Conservation (phyloP, 1,140 invertebrate species). For the Nasonia vitripennis region DNA sequence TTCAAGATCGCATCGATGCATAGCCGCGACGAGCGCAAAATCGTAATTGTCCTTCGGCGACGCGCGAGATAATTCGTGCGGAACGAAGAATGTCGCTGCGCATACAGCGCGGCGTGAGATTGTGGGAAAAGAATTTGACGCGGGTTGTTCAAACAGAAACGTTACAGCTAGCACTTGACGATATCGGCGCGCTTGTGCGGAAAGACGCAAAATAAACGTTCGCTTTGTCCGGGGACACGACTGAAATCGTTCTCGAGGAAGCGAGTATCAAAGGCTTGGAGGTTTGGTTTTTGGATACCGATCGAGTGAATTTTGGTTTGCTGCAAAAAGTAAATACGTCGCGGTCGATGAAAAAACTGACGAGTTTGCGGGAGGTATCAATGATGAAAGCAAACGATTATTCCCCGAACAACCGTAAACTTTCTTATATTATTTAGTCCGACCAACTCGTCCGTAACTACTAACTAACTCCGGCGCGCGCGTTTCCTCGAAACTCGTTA, state of each 20-base stretch:
- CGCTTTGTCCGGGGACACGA: too few relatives aligned
- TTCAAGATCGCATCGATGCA: neutral
- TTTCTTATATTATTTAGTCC: too few relatives aligned
- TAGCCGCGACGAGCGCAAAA: constrained; percentile 10
- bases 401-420: too few relatives aligned
- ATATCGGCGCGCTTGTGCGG: neutral
- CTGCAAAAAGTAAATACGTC: too few relatives aligned
- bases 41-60: constrained; percentile 19
- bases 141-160: constrained; percentile 14
- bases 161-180: neutral
- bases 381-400: too few relatives aligned
- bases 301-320: neutral
- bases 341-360: too few relatives aligned
- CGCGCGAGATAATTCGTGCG: neutral
- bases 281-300: neutral
- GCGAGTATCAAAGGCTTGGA: neutral
- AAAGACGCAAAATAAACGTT: neutral
- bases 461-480: neutral
- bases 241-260: neutral
- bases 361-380: too few relatives aligned
- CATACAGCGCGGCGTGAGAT: neutral
- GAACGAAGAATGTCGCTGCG: neutral
- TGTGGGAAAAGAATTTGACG: constrained; percentile 36
- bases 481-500: too few relatives aligned
- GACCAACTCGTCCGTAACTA: neutral